These are phyloP conservation scores for Hypothenemus hampei DNA, from an alignment of 1,140 invertebrate genomes.

Conservation along the genomic window DNA sequence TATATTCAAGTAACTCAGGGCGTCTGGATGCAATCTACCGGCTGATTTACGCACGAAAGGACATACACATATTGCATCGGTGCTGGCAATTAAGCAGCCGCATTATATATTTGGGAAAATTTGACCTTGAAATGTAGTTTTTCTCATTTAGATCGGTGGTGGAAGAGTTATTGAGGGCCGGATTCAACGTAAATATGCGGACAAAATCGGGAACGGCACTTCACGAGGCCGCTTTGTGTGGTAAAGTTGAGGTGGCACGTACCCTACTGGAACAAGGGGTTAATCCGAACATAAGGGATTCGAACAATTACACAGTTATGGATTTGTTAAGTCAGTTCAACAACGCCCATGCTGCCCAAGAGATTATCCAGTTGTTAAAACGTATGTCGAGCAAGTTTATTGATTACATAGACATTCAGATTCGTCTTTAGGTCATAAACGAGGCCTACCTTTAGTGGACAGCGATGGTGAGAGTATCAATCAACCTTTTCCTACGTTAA, in stretches of 20 bases:
- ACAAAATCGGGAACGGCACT: constrained; percentile 86
- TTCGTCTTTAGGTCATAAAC: constrained; percentile 34
- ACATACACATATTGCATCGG: constrained; percentile 26
- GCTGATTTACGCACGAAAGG: constrained; percentile 12
- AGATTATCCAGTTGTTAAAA: constrained; percentile 77
- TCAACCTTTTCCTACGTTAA: constrained; percentile 55
- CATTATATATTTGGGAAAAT: constrained; percentile 1
- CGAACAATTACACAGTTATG: constrained; percentile 75
- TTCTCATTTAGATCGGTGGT: constrained; percentile 68
- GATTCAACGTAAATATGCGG: constrained; percentile 83
- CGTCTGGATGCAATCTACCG: constrained; percentile 27
- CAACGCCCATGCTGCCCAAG: constrained; percentile 81
- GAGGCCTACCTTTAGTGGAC: constrained; percentile 41
- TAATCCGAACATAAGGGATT: constrained; percentile 73
- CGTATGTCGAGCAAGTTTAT: constrained; percentile 54
- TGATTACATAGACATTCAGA: not conserved
- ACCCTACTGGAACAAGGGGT: constrained; percentile 77
- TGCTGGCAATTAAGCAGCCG: constrained; percentile 1
- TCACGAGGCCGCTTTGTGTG: constrained; percentile 91
- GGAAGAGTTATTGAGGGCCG: constrained; percentile 72
- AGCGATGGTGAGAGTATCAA: constrained; percentile 54
- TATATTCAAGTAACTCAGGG: constrained; percentile 1
- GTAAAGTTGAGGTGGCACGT: constrained; percentile 86
- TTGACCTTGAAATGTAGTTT: not conserved
- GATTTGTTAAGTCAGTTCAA: constrained; percentile 79